Percentiles rank a stretch among this genome's conserved stretches.
Evolutionary conservation across 2,797 vertebrate species (phyloP).

Genomic region (Eulemur mongoz): DNA sequence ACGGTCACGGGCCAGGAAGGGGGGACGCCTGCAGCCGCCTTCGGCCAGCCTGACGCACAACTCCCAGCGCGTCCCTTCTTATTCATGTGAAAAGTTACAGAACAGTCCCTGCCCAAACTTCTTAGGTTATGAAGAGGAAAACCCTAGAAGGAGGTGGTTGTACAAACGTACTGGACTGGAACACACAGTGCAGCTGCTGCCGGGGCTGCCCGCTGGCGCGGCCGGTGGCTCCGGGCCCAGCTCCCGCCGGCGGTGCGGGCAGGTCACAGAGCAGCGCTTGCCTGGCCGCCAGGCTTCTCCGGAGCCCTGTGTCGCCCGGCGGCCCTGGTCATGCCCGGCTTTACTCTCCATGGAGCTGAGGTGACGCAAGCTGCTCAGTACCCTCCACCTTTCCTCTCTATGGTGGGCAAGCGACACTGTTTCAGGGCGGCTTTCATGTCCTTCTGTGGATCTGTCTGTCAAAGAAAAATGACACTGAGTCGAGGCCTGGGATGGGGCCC

Average conservation of each 20-base stretch:
- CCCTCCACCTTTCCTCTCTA: constrained; percentile 85
- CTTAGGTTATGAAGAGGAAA: not conserved
- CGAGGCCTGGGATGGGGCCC: accelerated
- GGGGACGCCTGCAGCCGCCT: not conserved
- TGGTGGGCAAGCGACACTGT: constrained; percentile 87
- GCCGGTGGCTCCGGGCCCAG: not conserved
- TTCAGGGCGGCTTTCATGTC: constrained; percentile 82
- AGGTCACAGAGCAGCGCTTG: not conserved
- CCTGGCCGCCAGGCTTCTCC: constrained; percentile 3
- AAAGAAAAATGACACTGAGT: constrained; percentile 66
- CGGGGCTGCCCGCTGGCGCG: not conserved
- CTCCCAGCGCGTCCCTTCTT: not conserved
- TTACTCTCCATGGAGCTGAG: not conserved
- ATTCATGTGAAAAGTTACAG: constrained; percentile 41
- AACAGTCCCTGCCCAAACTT: constrained; percentile 28
- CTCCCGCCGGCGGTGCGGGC: accelerated
- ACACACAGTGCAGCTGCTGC: not conserved
- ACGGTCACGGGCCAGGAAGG: not conserved
- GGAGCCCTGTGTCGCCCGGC: not conserved
- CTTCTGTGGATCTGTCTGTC: constrained; percentile 88
- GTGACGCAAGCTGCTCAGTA: not conserved
- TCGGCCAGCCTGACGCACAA: not conserved
- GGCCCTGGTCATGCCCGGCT: not conserved
- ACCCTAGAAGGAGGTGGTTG: not conserved
- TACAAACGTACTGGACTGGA: not conserved